Evolutionary conservation across 1,140 invertebrate species (phyloP).

Genomic region (Tetramorium parvispinum): DNA sequence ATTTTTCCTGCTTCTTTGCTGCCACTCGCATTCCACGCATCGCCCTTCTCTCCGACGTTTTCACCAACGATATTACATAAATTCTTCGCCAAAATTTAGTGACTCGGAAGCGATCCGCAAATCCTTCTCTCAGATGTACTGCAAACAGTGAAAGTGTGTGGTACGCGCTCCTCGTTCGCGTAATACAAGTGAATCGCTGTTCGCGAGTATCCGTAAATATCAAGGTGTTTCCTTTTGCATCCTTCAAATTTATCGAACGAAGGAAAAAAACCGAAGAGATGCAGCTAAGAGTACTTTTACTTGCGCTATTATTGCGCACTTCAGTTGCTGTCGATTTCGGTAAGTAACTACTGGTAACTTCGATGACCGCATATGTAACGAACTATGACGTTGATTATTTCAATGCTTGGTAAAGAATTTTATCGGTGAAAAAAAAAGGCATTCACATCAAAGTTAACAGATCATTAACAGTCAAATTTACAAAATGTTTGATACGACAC

Average conservation of each 20-base stretch:
- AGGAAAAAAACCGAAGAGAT: conserved; percentile 21
- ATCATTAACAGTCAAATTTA: not conserved
- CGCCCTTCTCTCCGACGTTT: conserved; percentile 6
- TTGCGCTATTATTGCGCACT: not conserved
- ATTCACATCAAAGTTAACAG: not conserved
- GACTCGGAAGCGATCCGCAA: not conserved
- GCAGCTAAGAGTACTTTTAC: not conserved
- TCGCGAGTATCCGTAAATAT: not conserved
- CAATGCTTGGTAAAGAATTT: not conserved
- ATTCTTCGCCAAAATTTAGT: conserved; percentile 76
- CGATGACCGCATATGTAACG: not conserved
- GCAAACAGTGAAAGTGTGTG: conserved; percentile 83
- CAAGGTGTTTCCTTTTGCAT: not conserved
- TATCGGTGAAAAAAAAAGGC: not conserved
- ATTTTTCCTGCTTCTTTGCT: not conserved
- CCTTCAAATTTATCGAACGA: not conserved
- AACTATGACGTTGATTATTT: not conserved
- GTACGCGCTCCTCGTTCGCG: conserved; percentile 40
- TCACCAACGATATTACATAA: conserved; percentile 73
- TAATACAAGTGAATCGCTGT: not conserved
- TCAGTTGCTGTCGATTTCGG: conserved; percentile 50
- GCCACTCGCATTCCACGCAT: not conserved
- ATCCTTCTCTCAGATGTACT: conserved; percentile 77
- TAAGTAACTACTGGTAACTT: conserved; percentile 16
- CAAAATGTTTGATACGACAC: not conserved